Evolutionary conservation across 2,113 vertebrate genomes (phyloP), one percentile per base, ranked within the genome.

Genomic region (Daboia siamensis): DNA sequence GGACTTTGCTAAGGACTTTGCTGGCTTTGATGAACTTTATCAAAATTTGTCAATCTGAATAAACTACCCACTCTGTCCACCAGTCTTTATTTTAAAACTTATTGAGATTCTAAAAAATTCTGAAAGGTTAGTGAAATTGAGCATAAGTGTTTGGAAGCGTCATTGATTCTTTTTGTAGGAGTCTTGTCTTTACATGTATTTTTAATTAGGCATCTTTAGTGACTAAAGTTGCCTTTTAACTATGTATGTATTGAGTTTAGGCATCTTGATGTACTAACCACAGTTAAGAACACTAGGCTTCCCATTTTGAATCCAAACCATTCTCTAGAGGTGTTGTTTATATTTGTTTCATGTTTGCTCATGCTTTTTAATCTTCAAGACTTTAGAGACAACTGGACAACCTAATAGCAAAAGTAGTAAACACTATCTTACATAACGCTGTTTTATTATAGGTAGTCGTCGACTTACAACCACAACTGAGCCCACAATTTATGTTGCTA

Each of bases 171-270:
- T 61, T 26, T 26, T 29, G 9, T 64, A 29, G 59, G 59, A 64
- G 9, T 93, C 4, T 91, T 51, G 21, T 12, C 85, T 52, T 86
- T 1, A 95, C 90, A 89, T 93, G 89, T 55, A 33, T 33, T 80
- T 61, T 64, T 64, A 64, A 64, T 64, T 29, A 64, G 10, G 24
- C 24, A 61, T 29, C 59, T 61, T 61, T 61, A 61, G 4, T 23
- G 3, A 48, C 84, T 48, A 87, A 15, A 87, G 12, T n/a, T 89
- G 44, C 57, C 10, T 44, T 57, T 57, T 57, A 57, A 57, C n/a
- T 54, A 23, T 61, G 24, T 89, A 69, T 21, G 10, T 21, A 89
- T 7, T 61, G 57, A 89, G 4, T 52, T 90, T 26, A 64, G 26
- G 52, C 29, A 33, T 90, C 15, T 33, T 17, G 13, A 11, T 84